Evolutionary conservation across 2,113 vertebrate genomes (phyloP).

Genomic region (Orycteropus afer): DNA sequence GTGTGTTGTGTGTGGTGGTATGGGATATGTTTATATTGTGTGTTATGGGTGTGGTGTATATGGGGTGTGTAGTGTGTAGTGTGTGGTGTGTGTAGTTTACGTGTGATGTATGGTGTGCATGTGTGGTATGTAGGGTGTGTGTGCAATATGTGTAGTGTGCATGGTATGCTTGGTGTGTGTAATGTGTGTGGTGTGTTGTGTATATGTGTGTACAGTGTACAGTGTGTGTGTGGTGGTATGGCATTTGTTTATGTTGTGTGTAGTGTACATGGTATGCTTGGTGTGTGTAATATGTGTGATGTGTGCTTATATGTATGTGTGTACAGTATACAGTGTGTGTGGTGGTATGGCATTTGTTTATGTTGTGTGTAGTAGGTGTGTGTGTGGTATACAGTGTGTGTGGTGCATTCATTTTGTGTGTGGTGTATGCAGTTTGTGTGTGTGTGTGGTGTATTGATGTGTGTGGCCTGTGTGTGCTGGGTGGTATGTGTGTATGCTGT

Average conservation of each 20-base stretch:
- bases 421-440: not conserved
- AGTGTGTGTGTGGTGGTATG: not conserved
- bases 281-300: not conserved
- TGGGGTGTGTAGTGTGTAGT: not conserved
- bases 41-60: not conserved
- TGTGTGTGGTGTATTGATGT: not conserved
- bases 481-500: no score
- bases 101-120: not conserved
- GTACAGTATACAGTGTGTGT: not conserved
- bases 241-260: no score
- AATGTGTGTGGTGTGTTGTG: not conserved
- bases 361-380: no score
- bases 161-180: not conserved
- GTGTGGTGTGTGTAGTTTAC: no score
- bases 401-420: no score
- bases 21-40: not conserved
- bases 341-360: no score
- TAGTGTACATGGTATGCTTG: not conserved
- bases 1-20: not conserved
- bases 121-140: not conserved
- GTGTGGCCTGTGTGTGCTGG: not conserved
- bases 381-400: not conserved
- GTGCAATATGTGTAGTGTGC: not conserved
- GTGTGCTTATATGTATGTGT: not conserved
- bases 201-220: not conserved